Conservation (phyloP, 2,113 vertebrate species). For the Nipponia nippon region DNA sequence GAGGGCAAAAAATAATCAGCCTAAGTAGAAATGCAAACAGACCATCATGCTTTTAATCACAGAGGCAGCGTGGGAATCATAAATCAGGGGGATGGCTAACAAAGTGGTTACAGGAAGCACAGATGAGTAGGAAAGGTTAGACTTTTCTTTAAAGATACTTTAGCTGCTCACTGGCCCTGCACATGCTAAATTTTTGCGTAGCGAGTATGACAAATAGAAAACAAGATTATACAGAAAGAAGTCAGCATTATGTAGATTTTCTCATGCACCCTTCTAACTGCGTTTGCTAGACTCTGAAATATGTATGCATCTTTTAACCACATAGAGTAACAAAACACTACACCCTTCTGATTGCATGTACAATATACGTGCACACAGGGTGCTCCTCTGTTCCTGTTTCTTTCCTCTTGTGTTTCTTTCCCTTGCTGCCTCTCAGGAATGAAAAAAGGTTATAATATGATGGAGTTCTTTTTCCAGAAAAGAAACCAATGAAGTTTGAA, state of each 20-base stretch:
- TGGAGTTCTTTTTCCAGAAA: background rate
- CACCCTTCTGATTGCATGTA: background rate
- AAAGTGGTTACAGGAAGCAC: background rate
- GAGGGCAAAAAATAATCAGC: conserved; percentile 6
- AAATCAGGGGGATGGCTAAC: background rate
- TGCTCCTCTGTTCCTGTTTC: background rate
- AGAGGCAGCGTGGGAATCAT: background rate
- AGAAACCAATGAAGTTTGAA: background rate
- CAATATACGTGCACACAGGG: accelerated
- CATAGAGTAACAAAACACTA: background rate
- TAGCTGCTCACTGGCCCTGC: background rate
- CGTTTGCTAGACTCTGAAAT: background rate
- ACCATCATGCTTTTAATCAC: conserved; percentile 21
- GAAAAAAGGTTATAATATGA: background rate
- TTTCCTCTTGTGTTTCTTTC: background rate
- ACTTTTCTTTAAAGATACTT: background rate
- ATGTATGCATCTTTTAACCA: background rate
- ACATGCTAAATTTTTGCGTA: background rate
- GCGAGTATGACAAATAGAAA: background rate
- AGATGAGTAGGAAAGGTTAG: background rate
- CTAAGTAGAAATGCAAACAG: conserved; percentile 43
- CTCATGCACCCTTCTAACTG: background rate
- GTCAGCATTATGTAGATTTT: background rate
- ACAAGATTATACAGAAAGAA: background rate
- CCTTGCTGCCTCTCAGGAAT: background rate